Conservation (phyloP, 2,888 invertebrate species). For the Craniophora ligustri region DNA sequence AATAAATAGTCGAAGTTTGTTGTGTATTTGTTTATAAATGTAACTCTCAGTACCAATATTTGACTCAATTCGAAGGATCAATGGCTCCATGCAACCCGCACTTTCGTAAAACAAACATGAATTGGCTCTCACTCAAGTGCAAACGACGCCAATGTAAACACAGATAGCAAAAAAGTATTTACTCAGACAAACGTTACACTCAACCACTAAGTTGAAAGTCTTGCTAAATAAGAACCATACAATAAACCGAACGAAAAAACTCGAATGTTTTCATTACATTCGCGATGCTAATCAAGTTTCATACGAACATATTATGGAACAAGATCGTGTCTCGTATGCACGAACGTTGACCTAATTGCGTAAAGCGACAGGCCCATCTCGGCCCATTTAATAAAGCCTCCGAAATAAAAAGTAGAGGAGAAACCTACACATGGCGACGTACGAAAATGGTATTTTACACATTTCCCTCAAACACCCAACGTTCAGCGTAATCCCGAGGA, state of each 20-base stretch:
- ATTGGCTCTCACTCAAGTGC: conserved; percentile 12
- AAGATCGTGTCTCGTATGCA: conserved; percentile 32
- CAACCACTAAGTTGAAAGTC: conserved; percentile 1
- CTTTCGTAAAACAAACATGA: conserved; percentile 16
- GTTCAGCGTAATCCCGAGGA: conserved; percentile 72
- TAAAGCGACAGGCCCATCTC: conserved; percentile 40
- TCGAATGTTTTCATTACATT: conserved; percentile 27
- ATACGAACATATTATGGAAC: conserved; percentile 31
- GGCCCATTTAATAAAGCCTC: conserved; percentile 56
- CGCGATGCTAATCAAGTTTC: conserved; percentile 43
- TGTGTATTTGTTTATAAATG: not conserved
- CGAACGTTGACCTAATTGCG: conserved; percentile 55
- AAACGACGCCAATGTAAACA: conserved; percentile 4
- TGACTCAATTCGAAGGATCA: conserved; percentile 18
- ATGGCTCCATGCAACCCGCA: conserved; percentile 11
- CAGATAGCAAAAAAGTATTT: conserved; percentile 10
- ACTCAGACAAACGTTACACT: not conserved
- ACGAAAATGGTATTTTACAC: conserved; percentile 73
- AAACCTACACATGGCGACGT: conserved; percentile 58
- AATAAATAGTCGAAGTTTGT: not conserved
- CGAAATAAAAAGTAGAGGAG: conserved; percentile 55
- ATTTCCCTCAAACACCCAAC: conserved; percentile 69
- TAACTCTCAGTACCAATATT: conserved; percentile 15
- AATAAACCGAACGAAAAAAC: conserved; percentile 10
- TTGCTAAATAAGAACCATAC: conserved; percentile 1